Evolutionary conservation across 2,113 vertebrate genomes (phyloP).

Genomic region (Drymodes brunneopygia): DNA sequence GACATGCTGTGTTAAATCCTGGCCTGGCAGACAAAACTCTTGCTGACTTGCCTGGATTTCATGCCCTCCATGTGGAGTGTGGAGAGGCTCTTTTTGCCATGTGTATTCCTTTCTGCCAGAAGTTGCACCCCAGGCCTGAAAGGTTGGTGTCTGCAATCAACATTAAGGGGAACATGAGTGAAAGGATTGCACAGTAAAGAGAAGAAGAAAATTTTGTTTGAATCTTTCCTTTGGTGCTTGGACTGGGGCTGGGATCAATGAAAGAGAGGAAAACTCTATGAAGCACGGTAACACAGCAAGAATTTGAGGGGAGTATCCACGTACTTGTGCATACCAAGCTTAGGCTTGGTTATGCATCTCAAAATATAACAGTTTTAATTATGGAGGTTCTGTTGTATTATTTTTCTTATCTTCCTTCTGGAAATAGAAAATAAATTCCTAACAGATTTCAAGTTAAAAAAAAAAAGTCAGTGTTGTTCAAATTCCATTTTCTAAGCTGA

Average conservation of each 20-base stretch:
- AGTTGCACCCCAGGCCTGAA: background rate
- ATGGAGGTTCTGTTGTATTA: background rate
- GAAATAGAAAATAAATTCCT: background rate
- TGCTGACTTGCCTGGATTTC: background rate
- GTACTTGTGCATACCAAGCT: background rate
- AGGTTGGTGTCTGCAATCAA: rapidly evolving
- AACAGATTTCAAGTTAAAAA: background rate
- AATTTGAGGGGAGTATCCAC: background rate
- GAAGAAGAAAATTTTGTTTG: background rate
- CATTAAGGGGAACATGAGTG: background rate
- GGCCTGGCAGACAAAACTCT: background rate
- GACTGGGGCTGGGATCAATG: background rate
- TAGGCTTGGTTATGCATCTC: background rate
- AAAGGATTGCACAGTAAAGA: background rate
- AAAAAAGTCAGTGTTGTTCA: background rate
- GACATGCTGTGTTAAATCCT: background rate
- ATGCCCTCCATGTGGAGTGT: background rate
- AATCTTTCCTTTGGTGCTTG: background rate
- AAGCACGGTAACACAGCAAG: background rate
- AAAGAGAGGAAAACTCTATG: background rate
- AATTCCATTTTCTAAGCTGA: background rate
- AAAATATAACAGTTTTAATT: background rate
- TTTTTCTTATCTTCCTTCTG: background rate
- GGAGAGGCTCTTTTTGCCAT: background rate
- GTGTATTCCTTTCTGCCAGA: background rate